Conservation (phyloP, 2,888 invertebrate genomes). For the Endomychus coccineus region DNA sequence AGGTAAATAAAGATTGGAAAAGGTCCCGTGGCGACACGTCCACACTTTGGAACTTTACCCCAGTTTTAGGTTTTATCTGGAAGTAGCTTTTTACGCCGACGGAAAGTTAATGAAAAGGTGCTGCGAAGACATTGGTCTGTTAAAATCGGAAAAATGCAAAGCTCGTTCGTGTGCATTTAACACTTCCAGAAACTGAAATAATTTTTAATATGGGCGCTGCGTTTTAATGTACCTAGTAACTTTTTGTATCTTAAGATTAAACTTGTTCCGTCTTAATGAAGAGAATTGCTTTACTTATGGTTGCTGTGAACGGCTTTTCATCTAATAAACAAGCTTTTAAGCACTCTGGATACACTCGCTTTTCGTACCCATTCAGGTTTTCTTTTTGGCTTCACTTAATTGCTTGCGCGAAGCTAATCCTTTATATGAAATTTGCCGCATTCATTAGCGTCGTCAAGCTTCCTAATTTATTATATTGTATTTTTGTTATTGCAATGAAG, state of each 20-base stretch:
- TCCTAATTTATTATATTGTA: constrained; percentile 3
- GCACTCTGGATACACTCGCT: background rate
- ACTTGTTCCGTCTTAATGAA: constrained; percentile 5
- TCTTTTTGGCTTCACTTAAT: constrained; percentile 7
- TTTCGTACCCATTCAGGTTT: constrained; percentile 4
- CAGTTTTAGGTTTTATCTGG: no score
- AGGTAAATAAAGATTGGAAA: no score
- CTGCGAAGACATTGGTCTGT: no score
- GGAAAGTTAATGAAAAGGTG: no score
- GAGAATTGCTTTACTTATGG: constrained; percentile 7
- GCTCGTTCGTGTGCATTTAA: no score
- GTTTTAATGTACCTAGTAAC: constrained; percentile 3
- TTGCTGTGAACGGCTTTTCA: background rate
- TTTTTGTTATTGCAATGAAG: no score
- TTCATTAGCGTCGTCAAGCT: constrained; percentile 2
- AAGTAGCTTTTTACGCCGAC: no score
- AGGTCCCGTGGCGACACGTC: no score
- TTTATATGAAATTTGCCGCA: constrained; percentile 5
- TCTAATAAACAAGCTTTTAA: constrained; percentile 8
- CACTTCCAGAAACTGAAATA: constrained; percentile 1
- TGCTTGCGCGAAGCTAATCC: constrained; percentile 6
- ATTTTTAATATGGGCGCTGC: background rate
- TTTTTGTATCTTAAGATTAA: constrained; percentile 3
- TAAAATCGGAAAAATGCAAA: no score
- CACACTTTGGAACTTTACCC: no score